These are phyloP conservation scores for Takifugu flavidus DNA, from an alignment of 2,113 vertebrate genomes.

Conservation along the genomic window DNA sequence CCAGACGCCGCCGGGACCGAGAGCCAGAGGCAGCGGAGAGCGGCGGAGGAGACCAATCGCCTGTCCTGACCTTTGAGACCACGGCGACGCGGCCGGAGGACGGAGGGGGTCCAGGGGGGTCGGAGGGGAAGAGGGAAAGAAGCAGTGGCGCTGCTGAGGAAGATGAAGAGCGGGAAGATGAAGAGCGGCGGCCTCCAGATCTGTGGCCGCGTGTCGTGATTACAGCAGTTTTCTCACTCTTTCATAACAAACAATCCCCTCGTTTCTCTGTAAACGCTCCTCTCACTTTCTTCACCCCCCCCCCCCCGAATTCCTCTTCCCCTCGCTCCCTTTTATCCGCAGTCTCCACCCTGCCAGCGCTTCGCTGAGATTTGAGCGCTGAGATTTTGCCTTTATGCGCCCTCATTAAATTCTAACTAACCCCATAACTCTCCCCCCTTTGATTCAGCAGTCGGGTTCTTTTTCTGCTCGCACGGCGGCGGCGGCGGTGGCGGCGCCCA, in stretches of 20 bases:
- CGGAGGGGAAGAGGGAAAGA: slow-evolving; percentile 1
- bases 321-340: slow-evolving; percentile 23
- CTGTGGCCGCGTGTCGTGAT: slow-evolving; percentile 7
- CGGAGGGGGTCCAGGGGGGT: slow-evolving; percentile 4
- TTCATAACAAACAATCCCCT: slow-evolving; percentile 27
- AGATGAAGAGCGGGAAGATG: slow-evolving; percentile 30
- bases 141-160: slow-evolving; percentile 16
- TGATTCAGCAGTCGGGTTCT: slow-evolving; percentile 37
- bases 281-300: slow-evolving; percentile 16
- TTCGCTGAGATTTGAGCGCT: slow-evolving; percentile 40
- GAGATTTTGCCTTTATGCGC: slow-evolving; percentile 45
- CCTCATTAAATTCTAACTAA: slow-evolving; percentile 61
- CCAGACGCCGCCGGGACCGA: slow-evolving; percentile 59
- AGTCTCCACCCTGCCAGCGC: slow-evolving; percentile 17
- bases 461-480: slow-evolving; percentile 8
- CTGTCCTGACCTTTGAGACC: slow-evolving; percentile 68
- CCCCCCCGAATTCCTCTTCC: slow-evolving; percentile 16
- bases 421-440: slow-evolving; percentile 36
- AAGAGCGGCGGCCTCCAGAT: slow-evolving; percentile 4
- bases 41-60: slow-evolving; percentile 46
- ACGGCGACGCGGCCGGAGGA: not conserved
- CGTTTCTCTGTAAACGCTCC: slow-evolving; percentile 5
- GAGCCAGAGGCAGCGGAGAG: slow-evolving; percentile 41
- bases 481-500: too few species aligned
- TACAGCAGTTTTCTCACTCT: slow-evolving; percentile 16